phyloP scores from a whole-genome alignment of 2,113 vertebrate species.

The Todiramphus saurophagus region DNA sequence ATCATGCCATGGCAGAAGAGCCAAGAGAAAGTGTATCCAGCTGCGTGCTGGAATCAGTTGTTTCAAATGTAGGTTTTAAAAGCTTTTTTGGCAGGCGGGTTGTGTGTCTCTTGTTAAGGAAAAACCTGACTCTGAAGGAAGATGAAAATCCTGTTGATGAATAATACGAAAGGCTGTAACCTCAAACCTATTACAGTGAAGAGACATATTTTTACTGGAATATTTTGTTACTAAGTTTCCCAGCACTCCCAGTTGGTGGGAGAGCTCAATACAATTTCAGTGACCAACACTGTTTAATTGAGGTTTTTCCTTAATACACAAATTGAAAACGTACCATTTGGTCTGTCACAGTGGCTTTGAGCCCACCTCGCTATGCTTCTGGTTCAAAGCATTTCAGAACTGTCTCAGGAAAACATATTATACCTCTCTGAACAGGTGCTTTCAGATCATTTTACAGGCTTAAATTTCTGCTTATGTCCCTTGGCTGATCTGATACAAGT shows the following conservation, averaged over 20 bases:
- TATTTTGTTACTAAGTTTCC: background rate
- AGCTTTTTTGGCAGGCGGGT: conserved; percentile 52
- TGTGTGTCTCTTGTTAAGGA: background rate
- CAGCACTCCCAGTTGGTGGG: background rate
- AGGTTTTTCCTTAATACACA: background rate
- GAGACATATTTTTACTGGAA: conserved; percentile 40
- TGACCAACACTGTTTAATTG: background rate
- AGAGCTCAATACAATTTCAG: background rate
- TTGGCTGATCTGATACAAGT: background rate
- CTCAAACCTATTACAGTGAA: background rate
- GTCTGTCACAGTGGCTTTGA: background rate
- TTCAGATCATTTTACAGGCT: conserved; percentile 34
- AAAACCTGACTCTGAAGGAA: background rate
- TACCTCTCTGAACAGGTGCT: conserved; percentile 13
- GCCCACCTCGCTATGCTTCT: background rate
- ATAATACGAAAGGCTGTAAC: background rate
- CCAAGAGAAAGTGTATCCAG: background rate
- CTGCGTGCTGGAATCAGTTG: background rate
- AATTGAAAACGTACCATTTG: background rate
- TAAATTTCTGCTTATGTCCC: background rate
- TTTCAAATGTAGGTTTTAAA: conserved; percentile 15
- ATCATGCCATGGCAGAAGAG: background rate
- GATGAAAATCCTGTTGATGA: conserved; percentile 1
- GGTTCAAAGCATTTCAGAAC: background rate
- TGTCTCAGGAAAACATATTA: background rate